Evolutionary conservation across 64 coral and sea anemone species (phyloP).

Genomic region (Hydrozoanthus tunicans): DNA sequence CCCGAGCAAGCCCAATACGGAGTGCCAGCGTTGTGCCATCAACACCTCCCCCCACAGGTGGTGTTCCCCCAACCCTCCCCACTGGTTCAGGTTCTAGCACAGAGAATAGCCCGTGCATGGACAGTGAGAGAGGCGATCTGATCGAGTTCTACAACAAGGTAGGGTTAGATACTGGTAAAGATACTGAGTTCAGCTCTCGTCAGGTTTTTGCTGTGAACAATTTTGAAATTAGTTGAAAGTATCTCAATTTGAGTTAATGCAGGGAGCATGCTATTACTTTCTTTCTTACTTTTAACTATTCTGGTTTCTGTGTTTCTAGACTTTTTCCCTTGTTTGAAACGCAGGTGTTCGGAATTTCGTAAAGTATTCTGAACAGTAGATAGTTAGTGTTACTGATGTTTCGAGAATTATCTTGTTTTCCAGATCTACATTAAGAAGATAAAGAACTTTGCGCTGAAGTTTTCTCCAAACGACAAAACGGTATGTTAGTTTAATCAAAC

Average conservation of each 20-base stretch:
- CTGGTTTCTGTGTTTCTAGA: too few relatives aligned
- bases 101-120: constrained; percentile 78
- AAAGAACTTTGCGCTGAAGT: constrained; percentile 94
- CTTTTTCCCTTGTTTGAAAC: too few relatives aligned
- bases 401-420: not conserved
- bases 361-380: too few relatives aligned
- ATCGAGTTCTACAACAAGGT: constrained; percentile 99
- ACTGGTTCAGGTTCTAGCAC: constrained; percentile 71
- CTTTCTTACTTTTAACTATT: too few relatives aligned
- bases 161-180: not conserved
- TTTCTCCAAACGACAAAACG: constrained; percentile 85
- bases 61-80: constrained; percentile 29
- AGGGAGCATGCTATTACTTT: too few relatives aligned
- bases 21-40: constrained; percentile 75
- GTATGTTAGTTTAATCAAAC: constrained; percentile 58
- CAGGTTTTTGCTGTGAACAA: not conserved
- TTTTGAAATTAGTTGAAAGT: not conserved
- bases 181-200: not conserved
- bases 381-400: not conserved
- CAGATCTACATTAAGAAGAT: constrained; percentile 96
- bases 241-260: not conserved
- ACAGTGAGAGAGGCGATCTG: constrained; percentile 91
- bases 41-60: constrained; percentile 72
- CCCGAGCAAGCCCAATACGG: constrained; percentile 71
- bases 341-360: too few relatives aligned